These are phyloP conservation scores for Chrysopa pallens DNA, from an alignment of 1,140 invertebrate genomes.

Conservation along the genomic window DNA sequence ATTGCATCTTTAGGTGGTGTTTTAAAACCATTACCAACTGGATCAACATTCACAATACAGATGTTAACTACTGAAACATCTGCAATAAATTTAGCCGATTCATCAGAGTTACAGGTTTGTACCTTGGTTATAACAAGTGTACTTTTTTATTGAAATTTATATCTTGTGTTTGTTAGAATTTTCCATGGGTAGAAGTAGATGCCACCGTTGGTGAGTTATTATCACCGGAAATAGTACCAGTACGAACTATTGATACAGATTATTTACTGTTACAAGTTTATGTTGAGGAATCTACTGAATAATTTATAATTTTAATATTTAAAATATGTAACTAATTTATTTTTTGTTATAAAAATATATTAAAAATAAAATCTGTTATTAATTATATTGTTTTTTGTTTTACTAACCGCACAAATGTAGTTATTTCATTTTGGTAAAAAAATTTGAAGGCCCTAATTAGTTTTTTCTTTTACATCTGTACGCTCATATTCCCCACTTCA, in stretches of 20 bases:
- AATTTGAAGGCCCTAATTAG: no score
- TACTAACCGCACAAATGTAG: no score
- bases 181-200: background rate
- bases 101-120: background rate
- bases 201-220: background rate
- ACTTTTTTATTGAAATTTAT: background rate
- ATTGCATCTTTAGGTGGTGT: slow-evolving; percentile 4
- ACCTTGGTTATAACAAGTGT: background rate
- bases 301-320: background rate
- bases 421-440: no score
- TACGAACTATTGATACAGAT: background rate
- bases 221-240: background rate
- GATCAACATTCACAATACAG: slow-evolving; percentile 9
- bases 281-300: background rate
- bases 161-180: slow-evolving; percentile 1
- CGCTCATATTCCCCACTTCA: no score
- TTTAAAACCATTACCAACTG: slow-evolving; percentile 6
- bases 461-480: no score
- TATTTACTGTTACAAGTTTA: background rate
- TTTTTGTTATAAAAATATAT: no score
- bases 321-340: no score
- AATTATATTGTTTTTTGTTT: no score
- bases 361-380: no score
- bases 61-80: slow-evolving; percentile 9
- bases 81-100: background rate